Conservation (phyloP, 2,113 vertebrate species). For the Nipponia nippon region DNA sequence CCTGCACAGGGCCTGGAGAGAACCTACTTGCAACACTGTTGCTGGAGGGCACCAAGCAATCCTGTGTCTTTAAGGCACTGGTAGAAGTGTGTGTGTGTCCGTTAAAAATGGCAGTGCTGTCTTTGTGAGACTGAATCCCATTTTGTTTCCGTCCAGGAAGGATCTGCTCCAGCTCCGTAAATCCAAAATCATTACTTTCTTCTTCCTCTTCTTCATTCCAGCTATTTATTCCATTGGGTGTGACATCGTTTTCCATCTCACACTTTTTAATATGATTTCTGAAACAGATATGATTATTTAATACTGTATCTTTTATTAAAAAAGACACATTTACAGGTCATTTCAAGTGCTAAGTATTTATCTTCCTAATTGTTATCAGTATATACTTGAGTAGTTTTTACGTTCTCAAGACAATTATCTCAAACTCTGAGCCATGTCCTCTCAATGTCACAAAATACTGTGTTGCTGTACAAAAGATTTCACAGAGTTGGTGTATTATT, state of each 20-base stretch:
- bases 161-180: conserved; percentile 64
- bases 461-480: background rate
- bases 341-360: background rate
- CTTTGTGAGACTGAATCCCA: conserved; percentile 65
- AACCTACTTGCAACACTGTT: conserved; percentile 57
- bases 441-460: background rate
- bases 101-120: conserved; percentile 76
- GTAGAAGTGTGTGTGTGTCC: conserved; percentile 82
- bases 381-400: background rate
- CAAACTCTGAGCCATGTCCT: background rate
- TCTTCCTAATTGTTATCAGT: background rate
- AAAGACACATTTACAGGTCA: background rate
- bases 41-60: conserved; percentile 66
- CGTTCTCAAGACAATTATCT: background rate
- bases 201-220: conserved; percentile 71
- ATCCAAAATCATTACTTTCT: conserved; percentile 38
- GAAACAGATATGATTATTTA: conserved; percentile 47
- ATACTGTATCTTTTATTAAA: background rate
- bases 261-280: conserved; percentile 84
- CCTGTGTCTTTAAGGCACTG: conserved; percentile 94
- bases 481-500: background rate
- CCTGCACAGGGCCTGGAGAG: conserved; percentile 54
- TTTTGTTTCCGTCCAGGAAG: conserved; percentile 62
- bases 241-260: conserved; percentile 70
- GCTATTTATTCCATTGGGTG: conserved; percentile 75